These are phyloP conservation scores for Pungitius pungitius DNA, from an alignment of 2,113 vertebrate species.

Conservation along the genomic window DNA sequence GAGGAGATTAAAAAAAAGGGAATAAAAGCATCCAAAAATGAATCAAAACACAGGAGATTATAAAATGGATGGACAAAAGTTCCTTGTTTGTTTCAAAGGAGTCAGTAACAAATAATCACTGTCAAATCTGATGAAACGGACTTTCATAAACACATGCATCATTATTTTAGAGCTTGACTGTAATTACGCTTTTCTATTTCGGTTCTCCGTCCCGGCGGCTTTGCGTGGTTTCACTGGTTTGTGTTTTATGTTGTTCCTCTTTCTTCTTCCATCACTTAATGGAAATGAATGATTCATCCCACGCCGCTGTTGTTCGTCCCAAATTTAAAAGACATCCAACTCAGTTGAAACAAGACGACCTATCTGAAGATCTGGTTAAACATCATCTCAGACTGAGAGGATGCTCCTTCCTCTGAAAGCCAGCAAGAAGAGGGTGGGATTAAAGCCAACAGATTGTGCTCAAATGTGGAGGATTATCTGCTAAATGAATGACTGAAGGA, in stretches of 20 bases:
- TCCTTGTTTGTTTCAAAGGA: conserved; percentile 7
- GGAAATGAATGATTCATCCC: conserved; percentile 39
- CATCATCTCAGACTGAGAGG: background rate
- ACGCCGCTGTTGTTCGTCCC: background rate
- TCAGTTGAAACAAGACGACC: conserved; percentile 15
- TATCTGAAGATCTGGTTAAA: background rate
- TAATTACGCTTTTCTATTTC: conserved; percentile 19
- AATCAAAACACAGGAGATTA: conserved; percentile 5
- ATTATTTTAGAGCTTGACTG: conserved; percentile 4
- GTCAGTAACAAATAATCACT: conserved; percentile 20
- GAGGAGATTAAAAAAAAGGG: background rate
- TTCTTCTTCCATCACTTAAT: conserved; percentile 9
- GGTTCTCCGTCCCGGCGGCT: conserved; percentile 1
- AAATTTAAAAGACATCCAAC: conserved; percentile 31
- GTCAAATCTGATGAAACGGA: conserved; percentile 18
- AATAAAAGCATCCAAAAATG: background rate
- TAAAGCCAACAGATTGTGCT: background rate
- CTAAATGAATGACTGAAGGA: background rate
- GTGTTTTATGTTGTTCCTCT: conserved; percentile 14
- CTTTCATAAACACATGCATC: conserved; percentile 18
- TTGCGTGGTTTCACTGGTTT: background rate
- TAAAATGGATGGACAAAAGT: background rate
- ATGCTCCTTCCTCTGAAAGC: no score
- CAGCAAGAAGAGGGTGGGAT: background rate
- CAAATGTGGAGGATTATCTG: background rate